Evolutionary conservation across 2,113 vertebrate genomes (phyloP), one percentile per base, ranked within the genome.

Genomic region (Silurus meridionalis): DNA sequence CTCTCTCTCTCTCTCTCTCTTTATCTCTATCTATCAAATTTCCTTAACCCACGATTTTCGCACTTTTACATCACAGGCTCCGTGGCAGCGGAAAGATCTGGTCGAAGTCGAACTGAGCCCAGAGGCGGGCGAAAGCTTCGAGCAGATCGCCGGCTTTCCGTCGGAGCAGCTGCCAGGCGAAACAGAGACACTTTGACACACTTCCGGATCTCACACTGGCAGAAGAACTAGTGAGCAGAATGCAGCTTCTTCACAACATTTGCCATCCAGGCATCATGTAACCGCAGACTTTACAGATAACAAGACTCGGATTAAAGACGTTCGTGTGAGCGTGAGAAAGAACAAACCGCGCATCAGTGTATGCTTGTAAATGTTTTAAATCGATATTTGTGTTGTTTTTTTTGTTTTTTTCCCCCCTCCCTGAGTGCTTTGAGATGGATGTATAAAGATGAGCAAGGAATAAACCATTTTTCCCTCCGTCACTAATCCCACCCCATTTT

Each of bases 21-120:
- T 1, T 37, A 1, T 37, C 1, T 37, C 37, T 37, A 37, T 37
- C 2, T 37, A 37, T 37, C 37, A 37, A 37, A 37, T 37, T 37
- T 37, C 37, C 37, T 37, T 37, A 37, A 37, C 37, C 37, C 37
- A 37, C 37, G 37, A 37, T 37, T 37, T 37, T 37, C 37, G 37
- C 37, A 37, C 37, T 37, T 37, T 37, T 37, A 37, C 37, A 5
- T 83, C 83, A 58, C 94, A 99, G 97, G 92, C 96, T 99, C 92
- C 97, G 97, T 28, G 97, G 97, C 92, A 99, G 97, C 0, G 97
- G 97, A 82, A 99, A 99, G 94, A 99, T 99, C 93, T 99, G 97
- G 97, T 99, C 97, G 91, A 99, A 99, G 92, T 99, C 97, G 46
- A 99, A 98, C 94, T 99, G 94, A 96, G 92, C 90, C 85, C 61